A percentile compares a stretch with the other conserved stretches of the same genome.
Evolutionary conservation across 1,140 invertebrate genomes (phyloP).

Genomic region (Pogonognathellus flavescens): DNA sequence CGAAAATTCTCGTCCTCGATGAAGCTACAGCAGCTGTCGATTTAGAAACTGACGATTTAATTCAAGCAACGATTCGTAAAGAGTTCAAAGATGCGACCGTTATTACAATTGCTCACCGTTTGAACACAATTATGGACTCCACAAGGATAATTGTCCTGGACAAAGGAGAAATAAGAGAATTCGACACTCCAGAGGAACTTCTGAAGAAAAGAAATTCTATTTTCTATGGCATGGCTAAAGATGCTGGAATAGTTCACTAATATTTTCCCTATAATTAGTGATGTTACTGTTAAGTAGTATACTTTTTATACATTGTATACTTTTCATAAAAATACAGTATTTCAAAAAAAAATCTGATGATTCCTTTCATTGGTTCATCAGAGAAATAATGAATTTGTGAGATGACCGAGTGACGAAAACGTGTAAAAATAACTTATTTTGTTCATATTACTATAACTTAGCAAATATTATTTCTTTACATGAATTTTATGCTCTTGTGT

Average conservation of each 20-base stretch:
- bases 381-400: no score
- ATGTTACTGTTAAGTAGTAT: no score
- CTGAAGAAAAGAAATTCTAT: slow-evolving; percentile 71
- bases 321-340: no score
- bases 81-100: slow-evolving; percentile 92
- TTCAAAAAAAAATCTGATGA: no score
- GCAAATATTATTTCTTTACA: no score
- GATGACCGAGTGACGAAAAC: no score
- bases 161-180: slow-evolving; percentile 71
- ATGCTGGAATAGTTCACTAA: slow-evolving; percentile 70
- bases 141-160: slow-evolving; percentile 79
- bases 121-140: slow-evolving; percentile 94
- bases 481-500: not conserved
- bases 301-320: no score
- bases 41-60: slow-evolving; percentile 72
- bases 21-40: slow-evolving; percentile 74
- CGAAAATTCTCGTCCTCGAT: slow-evolving; percentile 86
- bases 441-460: no score
- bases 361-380: no score
- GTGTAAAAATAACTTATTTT: no score
- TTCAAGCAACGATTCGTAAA: slow-evolving; percentile 86
- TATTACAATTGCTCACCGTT: slow-evolving; percentile 92
- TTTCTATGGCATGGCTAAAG: slow-evolving; percentile 76
- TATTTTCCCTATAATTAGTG: not conserved
- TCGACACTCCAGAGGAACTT: slow-evolving; percentile 71